Percentiles rank a stretch among this genome's conserved stretches.
Conservation (phyloP, 2,888 invertebrate genomes). For the Rhamnusium bicolor region DNA sequence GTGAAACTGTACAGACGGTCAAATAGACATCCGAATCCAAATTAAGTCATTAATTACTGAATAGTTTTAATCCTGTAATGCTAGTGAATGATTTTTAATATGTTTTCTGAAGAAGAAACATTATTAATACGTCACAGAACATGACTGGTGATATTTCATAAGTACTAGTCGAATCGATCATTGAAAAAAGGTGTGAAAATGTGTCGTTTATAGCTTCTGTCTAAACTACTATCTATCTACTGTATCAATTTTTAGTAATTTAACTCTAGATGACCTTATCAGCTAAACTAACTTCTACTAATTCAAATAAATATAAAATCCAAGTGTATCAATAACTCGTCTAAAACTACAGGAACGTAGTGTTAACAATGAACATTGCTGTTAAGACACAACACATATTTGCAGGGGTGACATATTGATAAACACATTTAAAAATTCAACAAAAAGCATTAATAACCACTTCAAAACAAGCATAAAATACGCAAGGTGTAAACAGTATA, state of each 20-base stretch:
- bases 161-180: constrained; percentile 11
- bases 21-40: too few relatives aligned
- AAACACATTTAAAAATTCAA: constrained; percentile 51
- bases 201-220: neutral
- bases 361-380: constrained; percentile 43
- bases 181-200: neutral
- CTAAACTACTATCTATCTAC: constrained; percentile 34
- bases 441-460: constrained; percentile 35
- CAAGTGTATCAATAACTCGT: constrained; percentile 17
- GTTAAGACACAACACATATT: constrained; percentile 51
- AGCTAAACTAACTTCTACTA: constrained; percentile 27
- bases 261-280: constrained; percentile 8
- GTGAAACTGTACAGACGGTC: too few relatives aligned
- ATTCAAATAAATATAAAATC: constrained; percentile 6
- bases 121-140: neutral
- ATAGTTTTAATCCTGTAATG: too few relatives aligned
- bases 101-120: too few relatives aligned
- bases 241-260: constrained; percentile 1
- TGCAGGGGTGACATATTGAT: constrained; percentile 68
- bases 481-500: constrained; percentile 2
- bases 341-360: constrained; percentile 37
- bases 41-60: too few relatives aligned
- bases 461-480: constrained; percentile 25
- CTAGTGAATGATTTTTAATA: too few relatives aligned
- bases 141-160: neutral